Evolutionary conservation across 1,140 invertebrate genomes (phyloP), one percentile per base, ranked within the genome.

Genomic region (Tetraneura akinire): DNA sequence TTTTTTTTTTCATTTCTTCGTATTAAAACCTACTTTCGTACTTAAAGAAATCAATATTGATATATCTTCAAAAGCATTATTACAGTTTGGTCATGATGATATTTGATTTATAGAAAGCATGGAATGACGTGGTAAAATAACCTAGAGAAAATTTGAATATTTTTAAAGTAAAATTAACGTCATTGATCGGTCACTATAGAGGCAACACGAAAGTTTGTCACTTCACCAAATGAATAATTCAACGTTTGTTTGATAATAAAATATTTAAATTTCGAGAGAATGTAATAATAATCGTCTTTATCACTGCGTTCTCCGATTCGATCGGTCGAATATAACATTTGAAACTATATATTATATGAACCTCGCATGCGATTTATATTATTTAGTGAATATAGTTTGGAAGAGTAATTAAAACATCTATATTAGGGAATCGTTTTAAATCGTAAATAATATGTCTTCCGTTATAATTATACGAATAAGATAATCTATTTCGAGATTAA

Each of bases 181-280:
- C 66, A 68, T 68, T 47, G 21, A 68, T 68, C 66, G 42, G 66
- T 68, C 66, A 68, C 42, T 47, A 68, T n/a, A n/a, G 64, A 21
- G 42, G 66, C 21, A 68, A 68, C 37, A 68, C 14, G n/a, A 26
- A 68, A 45, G 66, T 47, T 68, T 68, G 5, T 68, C 37, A 10
- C 47, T 68, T 47, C 66, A 10, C 14, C n/a, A 68, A 68, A 68
- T 68, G 66, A 68, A 68, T 68, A 47, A 68, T 68, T 68, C 42
- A 68, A 47, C 13, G n/a, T 68, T 68, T 68, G 42, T 68, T 47
- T 68, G 66, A 68, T 47, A n/a, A n/a, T n/a, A 68, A 68, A 68
- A 68, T 68, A 68, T 68, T 68, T 47, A 47, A 45, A 47, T 68
- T 47, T 47, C 21, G 13, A 23, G 4, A 23, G 42, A 47, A 68